These are phyloP conservation scores for Crioceris asparagi DNA, from an alignment of 2,888 invertebrate species.

Conservation along the genomic window DNA sequence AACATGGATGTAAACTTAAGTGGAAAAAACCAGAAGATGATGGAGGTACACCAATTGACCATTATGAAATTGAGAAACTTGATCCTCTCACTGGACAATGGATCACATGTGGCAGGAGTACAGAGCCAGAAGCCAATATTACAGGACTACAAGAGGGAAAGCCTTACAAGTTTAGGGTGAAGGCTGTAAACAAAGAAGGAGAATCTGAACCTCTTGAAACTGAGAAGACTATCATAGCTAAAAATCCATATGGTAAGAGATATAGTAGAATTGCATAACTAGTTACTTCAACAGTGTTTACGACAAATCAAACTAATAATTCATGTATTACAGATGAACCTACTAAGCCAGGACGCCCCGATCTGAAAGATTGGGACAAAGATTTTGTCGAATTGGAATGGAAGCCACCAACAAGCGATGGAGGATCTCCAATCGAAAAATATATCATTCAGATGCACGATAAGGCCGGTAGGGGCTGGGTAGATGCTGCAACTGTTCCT, in stretches of 20 bases:
- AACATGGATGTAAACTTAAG: slow-evolving; percentile 81
- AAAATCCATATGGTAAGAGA: slow-evolving; percentile 89
- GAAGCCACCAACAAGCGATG: slow-evolving; percentile 83
- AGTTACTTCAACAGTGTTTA: slow-evolving; percentile 5
- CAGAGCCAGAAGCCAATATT: slow-evolving; percentile 74
- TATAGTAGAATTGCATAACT: slow-evolving; percentile 4
- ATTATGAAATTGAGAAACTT: slow-evolving; percentile 92
- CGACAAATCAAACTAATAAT: neutral
- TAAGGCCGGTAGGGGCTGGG: slow-evolving; percentile 77
- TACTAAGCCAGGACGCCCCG: slow-evolving; percentile 82
- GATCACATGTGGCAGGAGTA: slow-evolving; percentile 82
- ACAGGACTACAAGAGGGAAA: slow-evolving; percentile 87
- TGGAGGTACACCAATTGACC: slow-evolving; percentile 87
- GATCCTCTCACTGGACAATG: slow-evolving; percentile 88
- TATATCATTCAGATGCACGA: slow-evolving; percentile 91
- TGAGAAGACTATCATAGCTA: slow-evolving; percentile 88
- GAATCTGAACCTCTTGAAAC: slow-evolving; percentile 94
- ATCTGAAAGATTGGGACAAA: slow-evolving; percentile 88
- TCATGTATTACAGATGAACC: slow-evolving; percentile 60
- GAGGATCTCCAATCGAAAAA: slow-evolving; percentile 93
- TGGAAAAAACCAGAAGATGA: slow-evolving; percentile 96
- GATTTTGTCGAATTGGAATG: slow-evolving; percentile 93
- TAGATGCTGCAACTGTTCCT: slow-evolving; percentile 67
- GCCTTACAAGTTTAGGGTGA: slow-evolving; percentile 95
- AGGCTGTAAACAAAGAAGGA: slow-evolving; percentile 96